These are phyloP conservation scores for Polypedilum pembai DNA, from an alignment of 1,140 invertebrate species.

Conservation along the genomic window DNA sequence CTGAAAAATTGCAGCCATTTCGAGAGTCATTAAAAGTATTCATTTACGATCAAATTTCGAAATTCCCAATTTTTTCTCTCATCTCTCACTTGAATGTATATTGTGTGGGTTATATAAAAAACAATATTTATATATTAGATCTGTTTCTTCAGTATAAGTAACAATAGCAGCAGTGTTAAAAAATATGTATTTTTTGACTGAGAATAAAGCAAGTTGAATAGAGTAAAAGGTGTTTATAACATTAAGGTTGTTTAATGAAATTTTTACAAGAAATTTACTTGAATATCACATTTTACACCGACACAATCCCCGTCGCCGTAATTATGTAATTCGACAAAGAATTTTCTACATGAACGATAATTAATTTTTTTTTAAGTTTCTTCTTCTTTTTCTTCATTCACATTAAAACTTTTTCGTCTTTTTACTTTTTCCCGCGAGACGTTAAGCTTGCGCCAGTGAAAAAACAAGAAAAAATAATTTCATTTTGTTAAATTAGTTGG, in stretches of 20 bases:
- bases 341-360: slow-evolving; percentile 25
- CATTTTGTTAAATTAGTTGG: background rate
- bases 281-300: background rate
- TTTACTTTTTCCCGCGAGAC: background rate
- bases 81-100: too few species aligned
- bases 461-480: background rate
- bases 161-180: too few species aligned
- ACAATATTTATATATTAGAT: too few species aligned
- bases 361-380: slow-evolving; percentile 26
- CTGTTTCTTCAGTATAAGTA: too few species aligned
- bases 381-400: background rate
- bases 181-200: too few species aligned
- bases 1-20: slow-evolving; percentile 22
- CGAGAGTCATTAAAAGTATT: slow-evolving; percentile 22
- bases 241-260: slow-evolving; percentile 8
- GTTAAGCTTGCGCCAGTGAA: too few species aligned
- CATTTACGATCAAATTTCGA: slow-evolving; percentile 22
- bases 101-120: too few species aligned
- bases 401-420: background rate
- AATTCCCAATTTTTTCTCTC: background rate
- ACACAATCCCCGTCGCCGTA: background rate
- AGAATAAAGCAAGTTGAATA: too few species aligned
- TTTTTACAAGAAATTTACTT: slow-evolving; percentile 20
- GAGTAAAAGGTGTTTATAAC: background rate
- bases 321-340: slow-evolving; percentile 26